phyloP scores from a whole-genome alignment of 1,140 invertebrate genomes.

The Trichomalopsis sarcophagae region DNA sequence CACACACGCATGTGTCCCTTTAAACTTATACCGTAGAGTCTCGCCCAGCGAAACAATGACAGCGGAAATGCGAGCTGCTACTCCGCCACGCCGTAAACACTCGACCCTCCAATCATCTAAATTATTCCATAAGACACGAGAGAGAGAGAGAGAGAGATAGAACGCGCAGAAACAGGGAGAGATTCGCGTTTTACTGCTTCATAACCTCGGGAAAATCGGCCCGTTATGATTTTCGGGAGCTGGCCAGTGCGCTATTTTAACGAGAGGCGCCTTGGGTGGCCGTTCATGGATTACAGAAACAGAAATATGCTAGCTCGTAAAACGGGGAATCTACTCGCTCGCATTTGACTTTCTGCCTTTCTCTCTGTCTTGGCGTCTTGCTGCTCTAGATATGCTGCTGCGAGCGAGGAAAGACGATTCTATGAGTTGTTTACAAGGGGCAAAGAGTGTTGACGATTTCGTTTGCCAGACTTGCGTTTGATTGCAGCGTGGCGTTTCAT shows the following conservation, averaged over 20 bases:
- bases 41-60: conserved; percentile 48
- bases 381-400: neutral
- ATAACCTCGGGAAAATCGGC: conserved; percentile 74
- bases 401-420: neutral
- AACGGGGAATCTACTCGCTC: conserved; percentile 20
- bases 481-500: neutral
- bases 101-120: conserved; percentile 72
- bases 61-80: conserved; percentile 58
- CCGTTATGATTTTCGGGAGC: conserved; percentile 70
- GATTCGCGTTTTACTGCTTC: conserved; percentile 71
- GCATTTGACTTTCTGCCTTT: neutral
- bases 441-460: conserved; percentile 11
- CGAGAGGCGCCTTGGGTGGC: conserved; percentile 69
- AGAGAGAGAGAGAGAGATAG: conserved; percentile 33
- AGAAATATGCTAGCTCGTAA: conserved; percentile 75
- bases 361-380: conserved; percentile 2
- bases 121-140: conserved; percentile 69
- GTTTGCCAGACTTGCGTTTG: conserved; percentile 35
- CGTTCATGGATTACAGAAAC: conserved; percentile 64
- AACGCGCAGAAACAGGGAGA: conserved; percentile 45
- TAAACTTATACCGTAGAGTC: neutral
- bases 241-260: conserved; percentile 72
- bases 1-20: neutral
- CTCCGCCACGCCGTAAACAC: conserved; percentile 54
- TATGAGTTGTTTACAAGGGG: neutral